Evolutionary conservation across 2,888 invertebrate species (phyloP).

Genomic region (Drosophila colorata): DNA sequence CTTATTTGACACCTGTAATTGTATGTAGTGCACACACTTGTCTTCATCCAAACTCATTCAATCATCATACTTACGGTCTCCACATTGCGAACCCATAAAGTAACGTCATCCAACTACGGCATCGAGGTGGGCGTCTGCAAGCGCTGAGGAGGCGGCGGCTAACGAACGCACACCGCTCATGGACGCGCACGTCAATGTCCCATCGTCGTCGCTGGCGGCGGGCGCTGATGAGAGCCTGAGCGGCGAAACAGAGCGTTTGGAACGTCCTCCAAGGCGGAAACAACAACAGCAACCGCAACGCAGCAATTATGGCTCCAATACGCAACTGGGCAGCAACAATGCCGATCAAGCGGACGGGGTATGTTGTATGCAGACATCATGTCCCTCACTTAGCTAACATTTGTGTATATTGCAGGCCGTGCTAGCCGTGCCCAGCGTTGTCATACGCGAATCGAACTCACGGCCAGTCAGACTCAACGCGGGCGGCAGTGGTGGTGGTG

Average conservation of each 20-base stretch:
- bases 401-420: constrained; percentile 60
- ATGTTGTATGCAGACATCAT: constrained; percentile 56
- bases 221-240: constrained; percentile 53
- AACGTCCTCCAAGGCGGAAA: constrained; percentile 73
- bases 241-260: constrained; percentile 70
- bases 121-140: constrained; percentile 57
- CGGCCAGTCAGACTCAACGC: constrained; percentile 42
- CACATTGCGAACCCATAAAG: constrained; percentile 51
- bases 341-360: constrained; percentile 86
- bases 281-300: constrained; percentile 77
- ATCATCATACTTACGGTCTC: constrained; percentile 42
- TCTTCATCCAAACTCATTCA: constrained; percentile 29
- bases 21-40: constrained; percentile 40
- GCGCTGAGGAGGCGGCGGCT: constrained; percentile 69
- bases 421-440: constrained; percentile 76
- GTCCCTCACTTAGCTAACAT: not conserved
- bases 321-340: constrained; percentile 45
- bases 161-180: constrained; percentile 92
- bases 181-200: constrained; percentile 89
- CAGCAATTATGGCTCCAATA: constrained; percentile 86
- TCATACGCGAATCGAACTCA: constrained; percentile 46
- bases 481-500: constrained; percentile 38
- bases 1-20: constrained; percentile 34
- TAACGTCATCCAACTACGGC: constrained; percentile 60
- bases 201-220: constrained; percentile 44